These are phyloP conservation scores for Punctoribates punctum DNA, from an alignment of 2,888 invertebrate genomes.

Conservation along the genomic window DNA sequence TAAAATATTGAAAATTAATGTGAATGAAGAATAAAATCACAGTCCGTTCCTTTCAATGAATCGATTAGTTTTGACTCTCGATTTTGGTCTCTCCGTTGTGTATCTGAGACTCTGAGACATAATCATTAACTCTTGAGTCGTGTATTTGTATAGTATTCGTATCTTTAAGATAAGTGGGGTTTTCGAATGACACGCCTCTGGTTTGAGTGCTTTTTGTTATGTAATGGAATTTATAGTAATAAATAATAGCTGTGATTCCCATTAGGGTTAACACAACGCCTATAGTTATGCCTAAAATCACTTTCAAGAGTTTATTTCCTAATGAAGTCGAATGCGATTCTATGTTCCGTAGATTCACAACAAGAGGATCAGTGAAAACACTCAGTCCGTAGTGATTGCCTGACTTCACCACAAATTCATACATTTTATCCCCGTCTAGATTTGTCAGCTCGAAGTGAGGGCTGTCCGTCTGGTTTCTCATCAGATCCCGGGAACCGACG, in stretches of 20 bases:
- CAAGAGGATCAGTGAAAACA: constrained; percentile 67
- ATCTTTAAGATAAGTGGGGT: constrained; percentile 49
- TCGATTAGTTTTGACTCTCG: constrained; percentile 2
- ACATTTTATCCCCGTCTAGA: constrained; percentile 67
- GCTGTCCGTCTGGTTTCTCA: constrained; percentile 46
- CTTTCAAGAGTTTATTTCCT: constrained; percentile 46
- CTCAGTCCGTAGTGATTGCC: constrained; percentile 75
- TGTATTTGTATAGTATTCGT: constrained; percentile 37
- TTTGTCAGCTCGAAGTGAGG: constrained; percentile 54
- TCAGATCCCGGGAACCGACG: constrained; percentile 37
- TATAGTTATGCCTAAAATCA: constrained; percentile 63
- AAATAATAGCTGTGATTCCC: constrained; percentile 62
- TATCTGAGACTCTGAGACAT: not conserved
- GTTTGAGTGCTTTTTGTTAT: constrained; percentile 42
- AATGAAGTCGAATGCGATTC: constrained; percentile 22
- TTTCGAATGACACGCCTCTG: constrained; percentile 48
- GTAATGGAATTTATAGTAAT: constrained; percentile 44
- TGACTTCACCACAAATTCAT: constrained; percentile 76
- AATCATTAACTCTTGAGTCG: constrained; percentile 14
- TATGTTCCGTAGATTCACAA: not conserved
- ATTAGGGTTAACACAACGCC: constrained; percentile 63
- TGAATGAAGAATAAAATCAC: no score
- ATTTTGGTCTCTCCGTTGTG: not conserved
- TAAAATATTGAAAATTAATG: no score
- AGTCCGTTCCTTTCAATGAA: not conserved